Base-by-base conservation (phyloP, 2,797 vertebrate species). In the Moxostoma hubbsi region DNA sequence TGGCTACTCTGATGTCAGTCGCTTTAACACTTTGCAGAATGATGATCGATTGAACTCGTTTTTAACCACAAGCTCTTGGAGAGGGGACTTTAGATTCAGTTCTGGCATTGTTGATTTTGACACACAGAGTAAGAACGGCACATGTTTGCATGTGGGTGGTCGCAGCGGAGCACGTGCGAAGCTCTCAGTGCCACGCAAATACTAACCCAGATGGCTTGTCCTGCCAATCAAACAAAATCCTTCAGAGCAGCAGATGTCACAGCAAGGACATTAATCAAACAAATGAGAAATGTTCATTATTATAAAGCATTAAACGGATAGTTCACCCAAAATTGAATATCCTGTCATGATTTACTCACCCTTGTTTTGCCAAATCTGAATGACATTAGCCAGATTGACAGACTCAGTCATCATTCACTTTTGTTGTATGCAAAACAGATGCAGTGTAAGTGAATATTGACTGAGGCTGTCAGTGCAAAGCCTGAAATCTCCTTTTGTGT, bases 71-170 rank as follows among this genome's bases (percentile, higher is more conserved):
- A 92, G 91, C 65, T 95, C 93, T 0, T 87, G 90, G 86, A 93
- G 89, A 66, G 92, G 93, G 1, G 93, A 95, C 51, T 91, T 94
- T 72, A 92, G 92, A 47, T 94, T 94, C 15, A 84, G 90, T 0
- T 88, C 91, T 7, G 82, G 82, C 49, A 89, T 84, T 54, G 87
- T 91, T 75, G 91, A 93, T 84, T 91, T 89, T 13, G 91, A 92
- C 77, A 92, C 86, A 0, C 75, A 90, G 7, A 92, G 89, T 81
- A 89, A 91, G 85, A 86, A 89, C 55, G 61, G 36, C 10, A 18
- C 61, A 1, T n/a, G 6, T 0, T 24, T 18, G 58, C 49, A 62
- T 46, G 15, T 46, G 57, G 18, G 5, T 4, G 57, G 57, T 24
- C 24, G 7, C 24, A 18, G 54, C 1, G 1, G 12, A n/a, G 15